A percentile compares a stretch with the other conserved stretches of the same genome.
Evolutionary conservation across 1,140 invertebrate species (phyloP).

Genomic region (Heliothis subflexa): DNA sequence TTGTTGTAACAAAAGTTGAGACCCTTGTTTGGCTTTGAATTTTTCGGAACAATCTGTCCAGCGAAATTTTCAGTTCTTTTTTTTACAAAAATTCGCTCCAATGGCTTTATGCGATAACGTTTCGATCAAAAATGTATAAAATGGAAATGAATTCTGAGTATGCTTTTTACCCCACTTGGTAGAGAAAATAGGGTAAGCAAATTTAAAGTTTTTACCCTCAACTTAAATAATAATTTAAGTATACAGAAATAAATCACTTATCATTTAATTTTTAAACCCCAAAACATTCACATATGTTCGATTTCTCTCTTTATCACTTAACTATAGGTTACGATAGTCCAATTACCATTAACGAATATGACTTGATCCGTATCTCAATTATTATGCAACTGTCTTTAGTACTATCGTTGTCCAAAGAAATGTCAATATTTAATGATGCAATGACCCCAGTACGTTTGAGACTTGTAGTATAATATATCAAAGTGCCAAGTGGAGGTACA

Average conservation of each 20-base stretch:
- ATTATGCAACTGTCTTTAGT: slow-evolving; percentile 21
- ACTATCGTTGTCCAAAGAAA: neutral
- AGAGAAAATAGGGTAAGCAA: too few relatives aligned
- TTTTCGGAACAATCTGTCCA: neutral
- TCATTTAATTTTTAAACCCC: too few relatives aligned
- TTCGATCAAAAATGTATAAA: neutral
- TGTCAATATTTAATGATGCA: slow-evolving; percentile 56
- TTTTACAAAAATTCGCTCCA: neutral
- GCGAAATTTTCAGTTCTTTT: neutral
- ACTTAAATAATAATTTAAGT: neutral
- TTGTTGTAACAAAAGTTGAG: neutral
- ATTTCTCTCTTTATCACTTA: slow-evolving; percentile 6
- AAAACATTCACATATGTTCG: neutral
- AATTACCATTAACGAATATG: slow-evolving; percentile 17
- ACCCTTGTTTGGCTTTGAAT: neutral
- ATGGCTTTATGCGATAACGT: neutral
- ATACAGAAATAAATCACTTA: neutral
- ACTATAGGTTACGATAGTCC: slow-evolving; percentile 16
- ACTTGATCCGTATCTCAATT: neutral
- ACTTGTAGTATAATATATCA: neutral
- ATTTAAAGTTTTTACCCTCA: neutral
- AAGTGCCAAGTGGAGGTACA: neutral
- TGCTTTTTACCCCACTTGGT: too few relatives aligned
- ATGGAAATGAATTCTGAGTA: neutral
- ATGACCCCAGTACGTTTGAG: slow-evolving; percentile 44